phyloP scores from a whole-genome alignment of 2,113 vertebrate species.

The Ameiurus melas region DNA sequence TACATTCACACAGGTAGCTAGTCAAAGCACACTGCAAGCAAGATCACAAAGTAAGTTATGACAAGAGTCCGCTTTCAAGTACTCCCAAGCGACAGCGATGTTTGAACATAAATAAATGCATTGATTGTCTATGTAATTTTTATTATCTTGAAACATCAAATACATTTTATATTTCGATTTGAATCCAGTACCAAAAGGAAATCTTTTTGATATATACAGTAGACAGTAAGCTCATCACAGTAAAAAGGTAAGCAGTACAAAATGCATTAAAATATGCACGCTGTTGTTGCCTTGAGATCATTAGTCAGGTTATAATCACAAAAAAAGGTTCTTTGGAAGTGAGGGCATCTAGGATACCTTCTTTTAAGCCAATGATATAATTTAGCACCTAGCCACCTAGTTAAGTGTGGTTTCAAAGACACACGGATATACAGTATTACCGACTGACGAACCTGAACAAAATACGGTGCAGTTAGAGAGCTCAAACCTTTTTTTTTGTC shows the following conservation, averaged over 20 bases:
- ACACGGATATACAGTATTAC: not conserved
- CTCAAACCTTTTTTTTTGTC: not conserved
- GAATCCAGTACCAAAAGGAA: not conserved
- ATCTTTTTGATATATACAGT: not conserved
- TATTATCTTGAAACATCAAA: not conserved
- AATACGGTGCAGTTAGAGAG: not conserved
- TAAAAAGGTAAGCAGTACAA: not conserved
- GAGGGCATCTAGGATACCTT: not conserved
- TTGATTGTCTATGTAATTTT: not conserved
- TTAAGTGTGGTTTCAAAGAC: not conserved
- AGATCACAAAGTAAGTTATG: not conserved
- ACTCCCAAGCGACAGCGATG: not conserved
- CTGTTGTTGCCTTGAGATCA: not conserved
- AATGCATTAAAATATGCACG: not conserved
- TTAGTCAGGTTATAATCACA: not conserved
- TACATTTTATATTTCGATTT: not conserved
- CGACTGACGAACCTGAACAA: not conserved
- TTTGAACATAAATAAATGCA: not conserved
- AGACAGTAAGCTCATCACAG: not conserved
- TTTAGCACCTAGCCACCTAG: too few relatives aligned
- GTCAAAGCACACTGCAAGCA: too few relatives aligned
- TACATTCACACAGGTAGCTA: conserved; percentile 88
- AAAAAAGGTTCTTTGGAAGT: not conserved
- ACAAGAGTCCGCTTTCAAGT: not conserved
- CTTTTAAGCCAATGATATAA: not conserved